These are phyloP conservation scores for Nebria brevicollis DNA, from an alignment of 2,888 invertebrate genomes.

Conservation along the genomic window DNA sequence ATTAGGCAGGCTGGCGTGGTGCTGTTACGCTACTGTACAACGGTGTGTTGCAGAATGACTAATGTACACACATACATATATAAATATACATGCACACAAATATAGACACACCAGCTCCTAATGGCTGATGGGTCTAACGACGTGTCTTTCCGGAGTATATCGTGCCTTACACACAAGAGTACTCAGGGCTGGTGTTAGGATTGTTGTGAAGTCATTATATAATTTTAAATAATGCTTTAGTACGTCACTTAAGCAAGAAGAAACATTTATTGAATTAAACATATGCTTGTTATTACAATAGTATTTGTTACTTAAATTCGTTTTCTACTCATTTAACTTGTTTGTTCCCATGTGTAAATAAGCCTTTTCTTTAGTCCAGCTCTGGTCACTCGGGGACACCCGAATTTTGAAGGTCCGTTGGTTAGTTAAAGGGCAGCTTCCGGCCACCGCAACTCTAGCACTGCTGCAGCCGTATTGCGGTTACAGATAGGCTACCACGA, in stretches of 20 bases:
- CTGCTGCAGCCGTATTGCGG: not conserved
- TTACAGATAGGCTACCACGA: not conserved
- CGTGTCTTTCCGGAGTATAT: constrained; percentile 32
- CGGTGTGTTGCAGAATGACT: constrained; percentile 37
- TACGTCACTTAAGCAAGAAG: not conserved
- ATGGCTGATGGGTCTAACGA: constrained; percentile 44
- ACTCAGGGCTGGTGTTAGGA: not conserved
- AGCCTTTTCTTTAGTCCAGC: not conserved
- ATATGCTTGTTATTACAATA: too few species aligned
- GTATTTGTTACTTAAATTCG: too few species aligned
- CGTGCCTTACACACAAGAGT: constrained; percentile 2
- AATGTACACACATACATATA: constrained; percentile 29
- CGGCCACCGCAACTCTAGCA: constrained; percentile 4
- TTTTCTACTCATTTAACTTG: too few species aligned
- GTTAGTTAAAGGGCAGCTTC: constrained; percentile 27
- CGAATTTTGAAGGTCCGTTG: constrained; percentile 29
- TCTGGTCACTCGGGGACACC: not conserved
- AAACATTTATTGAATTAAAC: too few species aligned
- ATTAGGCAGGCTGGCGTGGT: constrained; percentile 20
- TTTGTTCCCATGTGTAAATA: too few species aligned
- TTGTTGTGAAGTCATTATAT: not conserved
- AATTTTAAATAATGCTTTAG: not conserved
- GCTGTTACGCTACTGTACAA: not conserved
- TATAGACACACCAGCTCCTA: constrained; percentile 3
- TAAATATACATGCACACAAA: too few species aligned